Evolutionary conservation across 2,113 vertebrate species (phyloP), one percentile per base, ranked within the genome.

Genomic region (Choloepus hoffmanni): DNA sequence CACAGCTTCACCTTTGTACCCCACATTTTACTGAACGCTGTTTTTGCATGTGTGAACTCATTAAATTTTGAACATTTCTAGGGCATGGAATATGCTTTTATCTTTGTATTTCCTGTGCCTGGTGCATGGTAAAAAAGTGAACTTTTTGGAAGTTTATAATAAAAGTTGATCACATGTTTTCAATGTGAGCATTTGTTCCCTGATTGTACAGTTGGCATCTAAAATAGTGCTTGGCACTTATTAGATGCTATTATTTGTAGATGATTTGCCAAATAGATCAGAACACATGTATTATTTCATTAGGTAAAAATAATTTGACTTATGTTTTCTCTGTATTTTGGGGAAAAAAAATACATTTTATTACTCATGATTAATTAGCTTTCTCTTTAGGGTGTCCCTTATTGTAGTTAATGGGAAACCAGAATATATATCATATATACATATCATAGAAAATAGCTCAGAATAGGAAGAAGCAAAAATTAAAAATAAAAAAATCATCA

Each of bases 371-470:
- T 76, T 89, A 82, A 36, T 92, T 65, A 76, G 63, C 6, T 63
- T 83, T 79, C 92, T 92, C 72, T 85, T 94, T 90, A 40, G 21
- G 79, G 62, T 63, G 16, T 23, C 72, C 40, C 24, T 82, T 53
- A 55, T 24, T 93, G 55, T 81, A 82, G 45, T 40, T 77, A 90
- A 53, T 68, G 83, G 84, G 62, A 86, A 92, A 94, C 30, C 18
- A 90, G 55, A 83, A 77, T 67, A 48, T 36, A 2, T 68, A n/a
- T 73, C 55, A 55, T 3, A 13, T 36, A 77, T 67, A 48, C 33
- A 2, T 68, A n/a, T 73, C 55, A 55, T 3, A 13, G 58, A 90
- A 26, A 26, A 85, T 48, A 95, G 65, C 26, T 13, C 18, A 85
- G 15, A 78, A 36, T 55, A 89, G 73, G 45, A 70, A 79, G 65